Percentiles rank a stretch among this genome's conserved stretches.
Evolutionary conservation across 2,113 vertebrate species (phyloP).

Genomic region (Tursiops truncatus): DNA sequence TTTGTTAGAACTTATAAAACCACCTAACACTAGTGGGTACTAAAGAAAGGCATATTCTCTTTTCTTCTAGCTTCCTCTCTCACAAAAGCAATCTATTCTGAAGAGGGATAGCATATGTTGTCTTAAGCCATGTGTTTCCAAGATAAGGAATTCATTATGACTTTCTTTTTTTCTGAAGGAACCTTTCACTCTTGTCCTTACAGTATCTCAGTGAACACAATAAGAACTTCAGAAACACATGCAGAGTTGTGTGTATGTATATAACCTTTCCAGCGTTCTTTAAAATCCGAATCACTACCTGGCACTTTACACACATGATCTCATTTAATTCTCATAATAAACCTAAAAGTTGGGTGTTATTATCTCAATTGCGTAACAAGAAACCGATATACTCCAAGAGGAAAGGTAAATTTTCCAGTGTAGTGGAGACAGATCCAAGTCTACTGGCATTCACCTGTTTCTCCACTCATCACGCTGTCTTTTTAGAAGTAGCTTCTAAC

Average conservation of each 20-base stretch:
- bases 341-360: not conserved
- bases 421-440: not conserved
- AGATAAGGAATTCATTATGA: not conserved
- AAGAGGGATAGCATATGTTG: not conserved
- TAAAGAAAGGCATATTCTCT: not conserved
- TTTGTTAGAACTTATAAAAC: slow-evolving; percentile 27
- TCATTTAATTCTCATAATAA: not conserved
- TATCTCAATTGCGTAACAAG: not conserved
- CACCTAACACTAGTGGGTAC: not conserved
- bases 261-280: not conserved
- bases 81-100: not conserved
- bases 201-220: not conserved
- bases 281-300: not conserved
- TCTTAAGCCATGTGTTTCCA: slow-evolving; percentile 9
- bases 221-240: not conserved
- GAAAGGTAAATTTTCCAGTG: not conserved
- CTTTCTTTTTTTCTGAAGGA: not conserved
- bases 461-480: not conserved
- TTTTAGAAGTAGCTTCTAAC: not conserved
- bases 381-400: not conserved
- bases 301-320: not conserved
- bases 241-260: not conserved
- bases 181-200: not conserved
- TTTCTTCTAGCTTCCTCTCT: not conserved
- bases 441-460: not conserved